A percentile compares a stretch with the other conserved stretches of the same genome.
phyloP scores from a whole-genome alignment of 2,888 invertebrate genomes.

The Idaea biselata region DNA sequence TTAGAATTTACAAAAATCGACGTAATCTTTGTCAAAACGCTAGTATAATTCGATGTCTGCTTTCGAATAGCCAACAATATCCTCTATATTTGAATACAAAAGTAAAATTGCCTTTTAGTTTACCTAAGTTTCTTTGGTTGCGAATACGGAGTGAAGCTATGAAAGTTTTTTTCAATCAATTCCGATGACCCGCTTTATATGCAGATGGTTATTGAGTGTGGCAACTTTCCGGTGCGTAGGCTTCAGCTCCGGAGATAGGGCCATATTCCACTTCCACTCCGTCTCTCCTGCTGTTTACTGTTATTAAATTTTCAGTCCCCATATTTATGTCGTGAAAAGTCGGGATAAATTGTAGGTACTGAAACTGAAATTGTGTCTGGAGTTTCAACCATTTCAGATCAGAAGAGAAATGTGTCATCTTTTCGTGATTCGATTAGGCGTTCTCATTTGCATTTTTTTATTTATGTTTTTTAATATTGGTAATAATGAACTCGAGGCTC shows the following conservation, averaged over 20 bases:
- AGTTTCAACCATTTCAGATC: background rate
- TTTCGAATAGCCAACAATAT: constrained; percentile 7
- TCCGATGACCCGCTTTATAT: constrained; percentile 60
- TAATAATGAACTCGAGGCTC: background rate
- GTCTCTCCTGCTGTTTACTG: constrained; percentile 20
- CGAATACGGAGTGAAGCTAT: constrained; percentile 25
- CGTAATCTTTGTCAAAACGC: background rate
- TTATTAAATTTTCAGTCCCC: constrained; percentile 21
- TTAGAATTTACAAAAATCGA: background rate
- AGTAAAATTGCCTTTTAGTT: constrained; percentile 18
- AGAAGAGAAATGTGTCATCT: background rate
- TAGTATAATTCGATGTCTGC: background rate
- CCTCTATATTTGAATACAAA: constrained; percentile 17
- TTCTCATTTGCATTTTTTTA: background rate
- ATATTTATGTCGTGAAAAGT: constrained; percentile 9
- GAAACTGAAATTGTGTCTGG: constrained; percentile 8
- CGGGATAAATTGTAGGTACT: constrained; percentile 12
- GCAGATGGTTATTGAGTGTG: constrained; percentile 62
- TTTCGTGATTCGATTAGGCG: background rate
- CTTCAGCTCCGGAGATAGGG: constrained; percentile 37
- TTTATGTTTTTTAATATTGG: background rate
- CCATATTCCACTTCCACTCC: constrained; percentile 15
- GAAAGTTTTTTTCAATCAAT: constrained; percentile 61
- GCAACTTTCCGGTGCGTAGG: constrained; percentile 41
- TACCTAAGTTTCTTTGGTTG: constrained; percentile 13